These are phyloP conservation scores for Ficedula albicollis DNA, from an alignment of 2,797 vertebrate genomes.

Conservation along the genomic window DNA sequence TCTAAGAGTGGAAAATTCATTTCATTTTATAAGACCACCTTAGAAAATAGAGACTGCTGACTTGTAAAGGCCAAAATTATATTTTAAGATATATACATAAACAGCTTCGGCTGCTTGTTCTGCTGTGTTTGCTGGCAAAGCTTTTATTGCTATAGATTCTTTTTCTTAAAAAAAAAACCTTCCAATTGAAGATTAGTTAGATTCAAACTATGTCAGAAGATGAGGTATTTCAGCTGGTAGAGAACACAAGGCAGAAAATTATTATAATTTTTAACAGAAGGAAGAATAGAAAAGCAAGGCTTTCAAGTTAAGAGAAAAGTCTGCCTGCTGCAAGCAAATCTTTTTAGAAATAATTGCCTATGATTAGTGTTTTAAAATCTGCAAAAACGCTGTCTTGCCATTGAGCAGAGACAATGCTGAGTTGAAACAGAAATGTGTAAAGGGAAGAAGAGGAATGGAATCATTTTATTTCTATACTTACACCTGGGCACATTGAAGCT, in stretches of 20 bases:
- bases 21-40: neutral
- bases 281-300: slow-evolving; percentile 18
- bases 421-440: slow-evolving; percentile 49
- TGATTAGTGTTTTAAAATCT: slow-evolving; percentile 60
- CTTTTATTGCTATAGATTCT: slow-evolving; percentile 15
- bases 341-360: slow-evolving; percentile 40
- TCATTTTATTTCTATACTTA: slow-evolving; percentile 32
- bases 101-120: slow-evolving; percentile 35
- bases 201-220: slow-evolving; percentile 32
- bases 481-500: slow-evolving; percentile 26
- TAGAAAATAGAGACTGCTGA: neutral
- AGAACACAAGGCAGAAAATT: slow-evolving; percentile 24
- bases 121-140: neutral
- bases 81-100: neutral
- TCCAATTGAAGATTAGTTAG: slow-evolving; percentile 5
- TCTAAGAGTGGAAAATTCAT: neutral
- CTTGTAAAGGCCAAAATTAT: neutral
- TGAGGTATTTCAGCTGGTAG: slow-evolving; percentile 45
- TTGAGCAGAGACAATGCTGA: slow-evolving; percentile 46
- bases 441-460: slow-evolving; percentile 18
- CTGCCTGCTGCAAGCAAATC: slow-evolving; percentile 27
- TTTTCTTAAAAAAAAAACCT: neutral
- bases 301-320: slow-evolving; percentile 53
- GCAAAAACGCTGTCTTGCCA: slow-evolving; percentile 36
- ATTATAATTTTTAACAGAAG: slow-evolving; percentile 55